phyloP scores from a whole-genome alignment of 2,797 vertebrate species.

The Apogon hyalosoma region DNA sequence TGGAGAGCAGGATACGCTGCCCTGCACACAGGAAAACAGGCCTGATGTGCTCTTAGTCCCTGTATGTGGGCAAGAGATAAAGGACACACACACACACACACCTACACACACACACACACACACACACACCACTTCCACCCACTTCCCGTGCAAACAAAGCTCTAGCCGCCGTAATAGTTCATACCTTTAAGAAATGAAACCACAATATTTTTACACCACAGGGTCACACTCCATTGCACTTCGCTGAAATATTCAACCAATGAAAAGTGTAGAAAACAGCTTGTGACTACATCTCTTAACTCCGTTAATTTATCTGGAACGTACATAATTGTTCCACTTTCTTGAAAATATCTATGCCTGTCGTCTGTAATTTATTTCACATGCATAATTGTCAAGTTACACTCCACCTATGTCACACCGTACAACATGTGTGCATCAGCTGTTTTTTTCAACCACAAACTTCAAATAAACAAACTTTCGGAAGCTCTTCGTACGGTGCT shows the following conservation, averaged over 20 bases:
- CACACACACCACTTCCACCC: conserved; percentile 15
- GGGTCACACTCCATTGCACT: conserved; percentile 21
- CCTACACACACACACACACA: conserved; percentile 32
- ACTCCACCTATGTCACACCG: not conserved
- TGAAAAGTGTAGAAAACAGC: no score
- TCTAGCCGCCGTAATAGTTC: conserved; percentile 31
- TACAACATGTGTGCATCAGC: not conserved
- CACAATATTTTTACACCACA: conserved; percentile 13
- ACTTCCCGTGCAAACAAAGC: conserved; percentile 43
- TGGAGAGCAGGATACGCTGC: conserved; percentile 77
- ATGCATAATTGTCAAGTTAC: conserved; percentile 31
- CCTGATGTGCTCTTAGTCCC: conserved; percentile 75
- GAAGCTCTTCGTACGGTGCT: not conserved
- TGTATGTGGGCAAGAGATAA: conserved; percentile 76
- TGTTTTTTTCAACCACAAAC: not conserved
- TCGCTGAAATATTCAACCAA: no score
- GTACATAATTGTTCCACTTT: no score
- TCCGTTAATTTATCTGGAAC: no score
- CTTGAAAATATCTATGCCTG: no score
- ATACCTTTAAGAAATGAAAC: conserved; percentile 48
- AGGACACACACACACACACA: conserved; percentile 44
- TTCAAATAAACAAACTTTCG: conserved; percentile 1
- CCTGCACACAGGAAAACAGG: conserved; percentile 81
- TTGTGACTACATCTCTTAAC: no score
- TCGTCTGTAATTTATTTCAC: conserved; percentile 34